Percentiles rank a stretch among this genome's conserved stretches.
Conservation (phyloP, 2,797 vertebrate genomes). For the Periophthalmus magnuspinnatus region DNA sequence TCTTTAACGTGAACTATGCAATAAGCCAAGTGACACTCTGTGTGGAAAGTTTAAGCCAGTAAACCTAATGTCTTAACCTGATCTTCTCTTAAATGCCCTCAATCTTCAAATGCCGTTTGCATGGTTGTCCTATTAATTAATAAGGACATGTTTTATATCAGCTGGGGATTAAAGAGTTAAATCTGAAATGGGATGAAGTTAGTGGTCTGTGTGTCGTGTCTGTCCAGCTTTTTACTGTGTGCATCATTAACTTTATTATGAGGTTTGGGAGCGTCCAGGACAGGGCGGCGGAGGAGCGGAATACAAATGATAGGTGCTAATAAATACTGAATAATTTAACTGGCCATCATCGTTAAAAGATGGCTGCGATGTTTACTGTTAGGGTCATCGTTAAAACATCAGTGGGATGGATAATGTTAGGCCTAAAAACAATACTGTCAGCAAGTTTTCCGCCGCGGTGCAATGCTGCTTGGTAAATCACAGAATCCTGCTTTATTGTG, state of each 20-base stretch:
- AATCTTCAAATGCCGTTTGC: not conserved
- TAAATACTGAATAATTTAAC: conserved; percentile 48
- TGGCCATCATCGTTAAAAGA: conserved; percentile 33
- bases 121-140: conserved; percentile 6
- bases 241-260: conserved; percentile 65
- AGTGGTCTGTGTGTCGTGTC: conserved; percentile 48
- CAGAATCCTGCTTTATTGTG: conserved; percentile 43
- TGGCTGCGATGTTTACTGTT: conserved; percentile 5
- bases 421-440: conserved; percentile 35
- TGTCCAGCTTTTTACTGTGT: conserved; percentile 57
- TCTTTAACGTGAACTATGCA: too few relatives aligned
- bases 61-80: conserved; percentile 22
- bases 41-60: conserved; percentile 4
- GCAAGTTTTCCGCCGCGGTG: conserved; percentile 24
- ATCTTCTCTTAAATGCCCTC: not conserved
- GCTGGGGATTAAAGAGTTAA: conserved; percentile 25
- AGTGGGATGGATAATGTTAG: conserved; percentile 35
- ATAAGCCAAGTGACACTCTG: too few relatives aligned
- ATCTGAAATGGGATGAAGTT: conserved; percentile 30
- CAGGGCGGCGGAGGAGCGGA: conserved; percentile 39
- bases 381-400: conserved; percentile 16
- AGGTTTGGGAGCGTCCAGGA: conserved; percentile 52
- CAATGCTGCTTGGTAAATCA: conserved; percentile 32
- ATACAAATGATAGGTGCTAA: conserved; percentile 36
- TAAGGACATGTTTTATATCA: not conserved